Percentiles rank a stretch among this genome's conserved stretches.
Conservation (phyloP, 2,113 vertebrate genomes). For the Romanogobio albipinnatus region DNA sequence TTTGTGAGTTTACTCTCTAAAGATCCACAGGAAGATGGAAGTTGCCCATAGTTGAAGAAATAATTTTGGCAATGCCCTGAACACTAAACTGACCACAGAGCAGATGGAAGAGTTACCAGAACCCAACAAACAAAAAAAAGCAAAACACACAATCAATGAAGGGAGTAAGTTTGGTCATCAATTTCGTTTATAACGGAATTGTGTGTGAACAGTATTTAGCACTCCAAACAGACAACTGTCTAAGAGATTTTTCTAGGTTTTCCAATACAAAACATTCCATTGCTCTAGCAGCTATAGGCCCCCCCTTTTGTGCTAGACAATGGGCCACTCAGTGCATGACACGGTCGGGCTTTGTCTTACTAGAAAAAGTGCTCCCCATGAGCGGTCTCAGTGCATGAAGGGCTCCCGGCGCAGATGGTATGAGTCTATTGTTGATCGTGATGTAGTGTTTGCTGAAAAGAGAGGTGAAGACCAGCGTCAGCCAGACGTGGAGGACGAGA, state of each 20-base stretch:
- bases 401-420: constrained; percentile 65
- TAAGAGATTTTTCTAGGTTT: not conserved
- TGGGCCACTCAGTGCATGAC: constrained; percentile 31
- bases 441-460: constrained; percentile 56
- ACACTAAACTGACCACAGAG: too few relatives aligned
- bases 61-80: not conserved
- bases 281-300: not conserved
- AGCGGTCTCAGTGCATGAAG: constrained; percentile 61
- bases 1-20: not conserved
- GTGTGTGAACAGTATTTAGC: not conserved
- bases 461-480: constrained; percentile 33
- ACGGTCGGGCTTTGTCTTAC: constrained; percentile 45
- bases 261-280: constrained; percentile 62
- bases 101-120: not conserved
- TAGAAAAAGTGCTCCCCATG: constrained; percentile 65
- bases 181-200: not conserved
- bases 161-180: not conserved
- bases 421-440: constrained; percentile 60
- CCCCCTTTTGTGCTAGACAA: constrained; percentile 60
- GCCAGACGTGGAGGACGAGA: constrained; percentile 39
- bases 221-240: not conserved
- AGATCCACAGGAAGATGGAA: not conserved
- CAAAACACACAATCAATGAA: not conserved
- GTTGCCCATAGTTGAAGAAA: not conserved
- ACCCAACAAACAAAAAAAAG: not conserved